Conservation (phyloP, 2,888 invertebrate species). For the Zootermopsis nevadensis region DNA sequence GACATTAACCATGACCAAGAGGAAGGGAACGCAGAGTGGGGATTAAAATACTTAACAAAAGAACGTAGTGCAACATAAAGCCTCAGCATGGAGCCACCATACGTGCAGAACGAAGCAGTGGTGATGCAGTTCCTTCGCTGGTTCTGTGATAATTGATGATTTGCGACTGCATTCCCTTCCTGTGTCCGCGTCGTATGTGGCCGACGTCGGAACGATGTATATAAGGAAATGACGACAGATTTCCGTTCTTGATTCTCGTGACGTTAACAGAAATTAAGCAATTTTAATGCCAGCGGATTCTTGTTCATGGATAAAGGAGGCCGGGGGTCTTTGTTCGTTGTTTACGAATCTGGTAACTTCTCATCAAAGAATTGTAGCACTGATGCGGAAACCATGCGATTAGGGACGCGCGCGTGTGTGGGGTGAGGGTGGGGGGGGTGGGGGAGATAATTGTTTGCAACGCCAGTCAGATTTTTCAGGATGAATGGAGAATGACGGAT, state of each 20-base stretch:
- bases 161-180: conserved; percentile 34
- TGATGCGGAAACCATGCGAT: conserved; percentile 46
- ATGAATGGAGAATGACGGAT: background rate
- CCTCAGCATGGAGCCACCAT: conserved; percentile 7
- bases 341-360: background rate
- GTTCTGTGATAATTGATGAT: conserved; percentile 43
- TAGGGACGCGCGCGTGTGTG: conserved; percentile 33
- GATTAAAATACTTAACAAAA: background rate
- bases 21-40: conserved; percentile 6
- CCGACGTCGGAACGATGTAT: background rate
- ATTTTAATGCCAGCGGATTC: background rate
- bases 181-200: background rate
- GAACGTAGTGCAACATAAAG: background rate
- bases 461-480: background rate
- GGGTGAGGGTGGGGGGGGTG: too few species aligned
- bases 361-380: conserved; percentile 28
- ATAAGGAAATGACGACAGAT: conserved; percentile 21
- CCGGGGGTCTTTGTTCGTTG: background rate
- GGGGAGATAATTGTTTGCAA: conserved; percentile 25
- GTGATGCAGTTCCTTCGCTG: conserved; percentile 9
- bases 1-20: conserved; percentile 26
- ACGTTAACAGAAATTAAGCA: background rate
- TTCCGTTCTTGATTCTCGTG: background rate
- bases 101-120: conserved; percentile 25
- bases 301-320: background rate